Conservation (phyloP, 2,888 invertebrate species). For the Thecophora atra region DNA sequence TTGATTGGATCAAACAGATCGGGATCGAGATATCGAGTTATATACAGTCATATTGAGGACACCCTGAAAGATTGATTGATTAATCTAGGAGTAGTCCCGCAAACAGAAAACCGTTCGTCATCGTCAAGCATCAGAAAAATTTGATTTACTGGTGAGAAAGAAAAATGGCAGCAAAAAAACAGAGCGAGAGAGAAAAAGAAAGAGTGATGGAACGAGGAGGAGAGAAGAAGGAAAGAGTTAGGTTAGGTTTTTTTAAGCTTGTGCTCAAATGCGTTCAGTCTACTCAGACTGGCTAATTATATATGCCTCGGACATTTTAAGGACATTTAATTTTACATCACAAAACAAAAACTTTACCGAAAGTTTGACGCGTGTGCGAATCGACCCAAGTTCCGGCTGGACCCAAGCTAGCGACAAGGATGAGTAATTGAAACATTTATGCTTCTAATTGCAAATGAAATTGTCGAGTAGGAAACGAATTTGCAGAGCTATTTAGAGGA, state of each 20-base stretch:
- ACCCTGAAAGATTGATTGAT: too few species aligned
- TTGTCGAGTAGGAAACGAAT: conserved; percentile 29
- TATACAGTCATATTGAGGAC: too few species aligned
- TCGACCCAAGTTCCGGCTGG: background rate
- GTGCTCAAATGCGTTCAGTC: conserved; percentile 35
- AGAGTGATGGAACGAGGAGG: too few species aligned
- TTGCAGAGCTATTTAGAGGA: conserved; percentile 22
- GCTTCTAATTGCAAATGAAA: conserved; percentile 57
- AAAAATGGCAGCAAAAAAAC: too few species aligned
- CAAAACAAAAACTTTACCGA: conserved; percentile 38
- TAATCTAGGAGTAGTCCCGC: too few species aligned
- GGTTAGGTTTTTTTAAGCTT: background rate
- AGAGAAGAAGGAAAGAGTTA: too few species aligned
- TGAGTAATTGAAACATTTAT: conserved; percentile 63
- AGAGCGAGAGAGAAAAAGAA: too few species aligned
- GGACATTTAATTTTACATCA: conserved; percentile 47
- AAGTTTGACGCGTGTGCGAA: conserved; percentile 46
- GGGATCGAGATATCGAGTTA: too few species aligned
- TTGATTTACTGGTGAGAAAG: too few species aligned
- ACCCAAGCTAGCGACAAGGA: conserved; percentile 43
- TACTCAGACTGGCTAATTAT: conserved; percentile 28
- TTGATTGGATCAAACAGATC: too few species aligned
- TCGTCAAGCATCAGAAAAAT: too few species aligned
- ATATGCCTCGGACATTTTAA: conserved; percentile 52
- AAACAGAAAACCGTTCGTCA: too few species aligned